A percentile compares a stretch with the other conserved stretches of the same genome.
These are phyloP conservation scores for Natator depressus DNA, from an alignment of 2,113 vertebrate species.

Conservation along the genomic window DNA sequence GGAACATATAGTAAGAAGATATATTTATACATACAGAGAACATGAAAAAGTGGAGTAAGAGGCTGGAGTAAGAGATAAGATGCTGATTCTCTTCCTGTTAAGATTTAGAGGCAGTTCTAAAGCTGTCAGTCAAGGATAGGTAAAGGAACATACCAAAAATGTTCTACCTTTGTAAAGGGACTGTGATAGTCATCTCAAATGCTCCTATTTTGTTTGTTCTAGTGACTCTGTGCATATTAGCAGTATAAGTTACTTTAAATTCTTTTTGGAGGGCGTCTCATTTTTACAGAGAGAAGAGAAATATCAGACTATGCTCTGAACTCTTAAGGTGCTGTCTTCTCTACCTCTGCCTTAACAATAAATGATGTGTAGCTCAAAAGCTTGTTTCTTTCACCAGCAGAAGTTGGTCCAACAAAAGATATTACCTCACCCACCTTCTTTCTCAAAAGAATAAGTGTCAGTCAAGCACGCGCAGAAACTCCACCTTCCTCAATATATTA, in stretches of 20 bases:
- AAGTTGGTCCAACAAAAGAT: not conserved
- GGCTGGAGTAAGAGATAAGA: not conserved
- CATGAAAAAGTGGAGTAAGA: no score
- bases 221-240: not conserved
- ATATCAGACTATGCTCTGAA: not conserved
- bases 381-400: not conserved
- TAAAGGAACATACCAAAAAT: not conserved
- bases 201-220: not conserved
- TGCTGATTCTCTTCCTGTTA: not conserved
- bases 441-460: not conserved
- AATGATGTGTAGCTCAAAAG: not conserved
- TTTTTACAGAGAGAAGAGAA: not conserved
- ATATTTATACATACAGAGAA: no score
- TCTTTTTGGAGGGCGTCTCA: not conserved
- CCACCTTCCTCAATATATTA: not conserved
- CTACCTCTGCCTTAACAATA: not conserved
- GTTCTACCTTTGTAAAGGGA: not conserved
- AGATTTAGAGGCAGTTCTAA: not conserved
- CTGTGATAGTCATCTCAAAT: not conserved
- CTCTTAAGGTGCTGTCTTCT: not conserved
- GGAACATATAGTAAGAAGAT: no score
- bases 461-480: not conserved
- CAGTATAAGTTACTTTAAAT: not conserved
- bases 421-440: no score
- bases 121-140: not conserved